phyloP scores from a whole-genome alignment of 1,140 invertebrate species.

The Latrodectus geometricus region DNA sequence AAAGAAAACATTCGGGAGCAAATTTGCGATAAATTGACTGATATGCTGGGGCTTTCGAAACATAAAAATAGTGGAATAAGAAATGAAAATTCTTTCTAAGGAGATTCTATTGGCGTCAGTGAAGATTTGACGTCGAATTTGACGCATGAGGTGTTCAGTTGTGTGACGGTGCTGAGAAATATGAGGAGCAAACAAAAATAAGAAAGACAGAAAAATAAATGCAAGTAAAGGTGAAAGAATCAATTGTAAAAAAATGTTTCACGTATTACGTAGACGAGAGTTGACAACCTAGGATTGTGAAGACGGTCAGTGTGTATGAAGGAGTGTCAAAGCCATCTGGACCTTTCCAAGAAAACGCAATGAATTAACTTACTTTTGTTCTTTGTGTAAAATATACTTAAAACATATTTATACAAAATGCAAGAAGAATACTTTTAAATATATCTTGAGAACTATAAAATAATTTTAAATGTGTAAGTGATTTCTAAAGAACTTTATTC shows the following conservation, averaged over 20 bases:
- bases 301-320: constrained; percentile 24
- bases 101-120: constrained; percentile 1
- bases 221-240: constrained; percentile 23
- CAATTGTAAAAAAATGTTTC: background rate
- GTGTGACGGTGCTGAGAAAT: constrained; percentile 37
- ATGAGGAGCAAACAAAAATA: constrained; percentile 32
- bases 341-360: background rate
- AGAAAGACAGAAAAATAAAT: background rate
- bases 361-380: no score
- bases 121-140: constrained; percentile 43
- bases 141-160: constrained; percentile 56
- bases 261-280: background rate
- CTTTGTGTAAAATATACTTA: no score
- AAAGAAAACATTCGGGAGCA: background rate
- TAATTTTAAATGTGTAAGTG: no score
- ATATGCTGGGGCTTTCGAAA: background rate
- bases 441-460: no score
- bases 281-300: constrained; percentile 1
- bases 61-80: constrained; percentile 8
- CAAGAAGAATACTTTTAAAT: no score
- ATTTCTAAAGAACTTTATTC: no score
- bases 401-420: no score
- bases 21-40: background rate
- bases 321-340: constrained; percentile 44
- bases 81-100: background rate